Conservation (phyloP, 2,113 vertebrate species). For the Oryzias celebensis region DNA sequence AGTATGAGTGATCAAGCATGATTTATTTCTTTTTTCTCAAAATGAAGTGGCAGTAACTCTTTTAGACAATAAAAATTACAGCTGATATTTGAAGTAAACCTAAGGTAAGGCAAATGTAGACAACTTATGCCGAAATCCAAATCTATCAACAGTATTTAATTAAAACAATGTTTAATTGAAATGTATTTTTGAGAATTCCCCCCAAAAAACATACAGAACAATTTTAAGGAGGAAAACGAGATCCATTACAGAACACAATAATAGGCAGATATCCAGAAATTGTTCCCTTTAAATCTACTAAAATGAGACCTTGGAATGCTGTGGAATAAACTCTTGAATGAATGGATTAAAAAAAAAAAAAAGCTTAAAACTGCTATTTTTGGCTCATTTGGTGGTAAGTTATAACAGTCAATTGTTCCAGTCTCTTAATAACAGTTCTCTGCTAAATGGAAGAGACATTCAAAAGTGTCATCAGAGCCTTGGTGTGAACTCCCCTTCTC, state of each 20-base stretch:
- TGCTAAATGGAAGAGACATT: neutral
- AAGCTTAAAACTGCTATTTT: constrained; percentile 9
- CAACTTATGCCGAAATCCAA: no score
- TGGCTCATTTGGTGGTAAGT: neutral
- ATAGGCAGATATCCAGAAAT: neutral
- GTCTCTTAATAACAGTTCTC: neutral
- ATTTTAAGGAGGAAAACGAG: neutral
- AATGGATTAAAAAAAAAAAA: no score
- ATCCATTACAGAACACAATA: neutral
- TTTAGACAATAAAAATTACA: no score
- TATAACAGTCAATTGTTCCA: neutral
- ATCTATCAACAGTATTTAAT: no score
- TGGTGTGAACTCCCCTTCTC: neutral
- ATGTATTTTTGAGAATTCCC: no score
- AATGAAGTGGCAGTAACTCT: neutral
- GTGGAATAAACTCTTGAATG: no score
- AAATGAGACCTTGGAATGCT: no score
- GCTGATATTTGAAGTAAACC: no score
- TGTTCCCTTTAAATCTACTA: no score
- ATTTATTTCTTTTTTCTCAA: neutral
- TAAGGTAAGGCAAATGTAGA: no score
- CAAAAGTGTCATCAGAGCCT: constrained; percentile 4
- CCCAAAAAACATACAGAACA: neutral
- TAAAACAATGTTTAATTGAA: no score
- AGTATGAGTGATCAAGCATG: neutral